Conservation (phyloP, 2,113 vertebrate species). For the Coptodon rendalli region DNA sequence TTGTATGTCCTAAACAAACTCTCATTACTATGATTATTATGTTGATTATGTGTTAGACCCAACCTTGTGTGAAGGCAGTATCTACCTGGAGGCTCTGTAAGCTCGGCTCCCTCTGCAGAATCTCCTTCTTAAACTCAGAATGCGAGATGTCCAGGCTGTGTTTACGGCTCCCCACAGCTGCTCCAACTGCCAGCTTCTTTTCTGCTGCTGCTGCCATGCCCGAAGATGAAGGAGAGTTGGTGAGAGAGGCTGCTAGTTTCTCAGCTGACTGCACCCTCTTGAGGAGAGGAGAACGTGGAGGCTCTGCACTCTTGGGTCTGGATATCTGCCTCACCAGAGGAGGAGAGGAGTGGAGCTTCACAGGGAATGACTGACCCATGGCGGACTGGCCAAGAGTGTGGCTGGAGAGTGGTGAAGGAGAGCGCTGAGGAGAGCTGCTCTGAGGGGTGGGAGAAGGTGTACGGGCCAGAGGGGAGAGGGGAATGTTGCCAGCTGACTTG, state of each 20-base stretch:
- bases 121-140: slow-evolving; percentile 91
- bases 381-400: slow-evolving; percentile 73
- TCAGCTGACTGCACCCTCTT: slow-evolving; percentile 94
- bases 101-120: slow-evolving; percentile 82
- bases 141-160: slow-evolving; percentile 89
- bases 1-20: not conserved
- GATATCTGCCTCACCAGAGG: slow-evolving; percentile 88
- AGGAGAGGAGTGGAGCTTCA: slow-evolving; percentile 90
- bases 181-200: slow-evolving; percentile 78
- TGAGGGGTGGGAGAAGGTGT: slow-evolving; percentile 91
- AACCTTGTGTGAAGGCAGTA: not conserved
- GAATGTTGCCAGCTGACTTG: slow-evolving; percentile 95
- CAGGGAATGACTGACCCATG: slow-evolving; percentile 79
- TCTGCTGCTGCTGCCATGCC: slow-evolving; percentile 63
- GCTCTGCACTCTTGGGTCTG: slow-evolving; percentile 89
- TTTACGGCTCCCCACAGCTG: slow-evolving; percentile 68
- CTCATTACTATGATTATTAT: not conserved
- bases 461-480: slow-evolving; percentile 90
- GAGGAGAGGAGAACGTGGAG: slow-evolving; percentile 90
- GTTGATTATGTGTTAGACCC: not conserved
- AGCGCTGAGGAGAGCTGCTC: slow-evolving; percentile 88
- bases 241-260: slow-evolving; percentile 83
- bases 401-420: slow-evolving; percentile 84
- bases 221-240: slow-evolving; percentile 79
- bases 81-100: slow-evolving; percentile 79